phyloP scores from a whole-genome alignment of 2,888 invertebrate species.

The Hypercompe scribonia region DNA sequence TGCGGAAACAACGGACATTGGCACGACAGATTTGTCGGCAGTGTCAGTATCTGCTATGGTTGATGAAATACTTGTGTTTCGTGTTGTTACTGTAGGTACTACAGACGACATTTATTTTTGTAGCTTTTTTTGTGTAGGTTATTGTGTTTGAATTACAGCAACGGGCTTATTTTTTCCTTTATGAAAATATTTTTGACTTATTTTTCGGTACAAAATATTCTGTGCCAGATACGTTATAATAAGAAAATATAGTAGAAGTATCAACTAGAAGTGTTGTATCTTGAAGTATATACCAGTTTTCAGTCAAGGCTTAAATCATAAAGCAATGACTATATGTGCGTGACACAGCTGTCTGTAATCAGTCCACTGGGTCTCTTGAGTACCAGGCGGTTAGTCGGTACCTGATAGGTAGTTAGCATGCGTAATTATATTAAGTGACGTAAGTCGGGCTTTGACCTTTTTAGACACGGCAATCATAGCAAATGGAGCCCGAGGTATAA shows the following conservation, averaged over 20 bases:
- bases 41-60: constrained; percentile 43
- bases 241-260: neutral
- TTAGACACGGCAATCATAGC: neutral
- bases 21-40: constrained; percentile 45
- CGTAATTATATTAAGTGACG: neutral
- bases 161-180: neutral
- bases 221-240: too few relatives aligned
- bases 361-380: neutral
- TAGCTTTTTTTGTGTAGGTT: neutral
- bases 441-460: neutral
- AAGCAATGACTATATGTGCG: neutral
- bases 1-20: constrained; percentile 59
- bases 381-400: neutral
- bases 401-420: neutral
- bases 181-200: neutral
- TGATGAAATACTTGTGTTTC: constrained; percentile 31
- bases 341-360: neutral
- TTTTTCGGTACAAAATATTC: neutral
- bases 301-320: neutral
- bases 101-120: constrained; percentile 3
- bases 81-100: constrained; percentile 3
- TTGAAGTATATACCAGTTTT: neutral
- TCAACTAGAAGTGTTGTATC: neutral
- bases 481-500: neutral
- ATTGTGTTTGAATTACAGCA: neutral